Conservation (phyloP, 2,113 vertebrate species). For the Epinephelus cyanopodus region DNA sequence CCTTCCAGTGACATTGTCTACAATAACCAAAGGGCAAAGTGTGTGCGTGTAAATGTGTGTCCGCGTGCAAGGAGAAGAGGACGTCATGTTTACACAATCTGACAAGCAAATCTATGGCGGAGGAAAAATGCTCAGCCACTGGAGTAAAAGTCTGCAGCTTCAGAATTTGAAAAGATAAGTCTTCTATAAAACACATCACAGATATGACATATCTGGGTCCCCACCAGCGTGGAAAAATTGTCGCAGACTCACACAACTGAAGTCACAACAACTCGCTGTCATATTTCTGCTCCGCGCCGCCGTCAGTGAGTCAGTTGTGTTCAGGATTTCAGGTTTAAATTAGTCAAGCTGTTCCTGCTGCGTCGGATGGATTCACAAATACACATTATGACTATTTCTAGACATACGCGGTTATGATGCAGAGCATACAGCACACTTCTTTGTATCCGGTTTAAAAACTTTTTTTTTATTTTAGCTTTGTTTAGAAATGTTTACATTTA, state of each 20-base stretch:
- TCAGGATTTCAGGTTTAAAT: constrained; percentile 61
- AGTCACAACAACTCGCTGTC: constrained; percentile 66
- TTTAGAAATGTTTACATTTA: neutral
- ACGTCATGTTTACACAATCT: constrained; percentile 74
- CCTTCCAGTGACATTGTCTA: constrained; percentile 45
- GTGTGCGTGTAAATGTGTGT: constrained; percentile 12
- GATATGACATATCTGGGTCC: constrained; percentile 78
- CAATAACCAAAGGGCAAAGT: constrained; percentile 57
- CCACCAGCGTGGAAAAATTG: constrained; percentile 66
- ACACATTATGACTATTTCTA: constrained; percentile 13
- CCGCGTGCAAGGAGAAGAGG: constrained; percentile 6
- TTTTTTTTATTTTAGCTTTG: neutral
- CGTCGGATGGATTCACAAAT: constrained; percentile 15
- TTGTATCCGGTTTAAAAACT: neutral
- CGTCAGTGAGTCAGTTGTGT: constrained; percentile 38
- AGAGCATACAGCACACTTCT: neutral
- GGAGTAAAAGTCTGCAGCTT: constrained; percentile 61
- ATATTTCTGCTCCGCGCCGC: neutral
- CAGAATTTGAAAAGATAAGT: constrained; percentile 69
- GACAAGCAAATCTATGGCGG: constrained; percentile 69
- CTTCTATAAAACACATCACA: constrained; percentile 55
- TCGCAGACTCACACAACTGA: constrained; percentile 48
- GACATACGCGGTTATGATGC: neutral
- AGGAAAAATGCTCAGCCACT: constrained; percentile 42
- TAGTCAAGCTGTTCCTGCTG: constrained; percentile 49